Evolutionary conservation across 2,113 vertebrate species (phyloP), one percentile per base, ranked within the genome.

Genomic region (Beaufortia kweichowensis): DNA sequence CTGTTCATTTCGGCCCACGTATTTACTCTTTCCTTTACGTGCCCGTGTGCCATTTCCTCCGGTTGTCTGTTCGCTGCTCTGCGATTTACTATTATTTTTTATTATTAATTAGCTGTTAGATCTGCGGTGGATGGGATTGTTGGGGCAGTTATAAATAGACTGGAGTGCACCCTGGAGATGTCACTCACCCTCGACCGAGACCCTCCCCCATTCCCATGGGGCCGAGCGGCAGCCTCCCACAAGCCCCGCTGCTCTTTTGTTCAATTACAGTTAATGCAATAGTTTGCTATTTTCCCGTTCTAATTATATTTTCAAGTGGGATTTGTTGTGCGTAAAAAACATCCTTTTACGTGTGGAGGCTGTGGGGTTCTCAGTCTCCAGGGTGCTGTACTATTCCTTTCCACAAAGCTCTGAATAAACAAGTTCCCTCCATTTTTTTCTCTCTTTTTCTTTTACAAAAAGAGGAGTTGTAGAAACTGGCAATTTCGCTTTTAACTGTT

Each of bases 181-280:
- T 95, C 94, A 93, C 94, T 95, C 86, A 84, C 85, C 89, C 94
- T 91, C 89, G 91, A 93, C 92, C 93, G 91, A 89, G 94, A 93
- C 92, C 94, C 95, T 92, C 93, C 92, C 91, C 91, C 90, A 91
- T 93, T 96, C 97, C 96, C 97, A 93, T 90, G 95, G 94, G 96
- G 92, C 89, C 86, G 70, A 67, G 88, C 74, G 90, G 90, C 92
- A 94, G 91, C 92, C 94, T 98, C 96, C 96, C 95, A 94, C 93
- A 94, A 93, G 95, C 93, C 94, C 92, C 88, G 90, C 92, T 86
- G 82, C 93, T 95, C 95, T 98, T 98, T 97, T 98, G 95, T 98
- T 98, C 97, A 99, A 96, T 98, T 98, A 98, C 95, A 97, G 94
- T 95, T 96, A 96, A 96, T 96, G 94, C 94, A 94, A 95, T 95